Percentiles rank a stretch among this genome's conserved stretches.
phyloP scores from a whole-genome alignment of 2,113 vertebrate species.

The Galemys pyrenaicus region DNA sequence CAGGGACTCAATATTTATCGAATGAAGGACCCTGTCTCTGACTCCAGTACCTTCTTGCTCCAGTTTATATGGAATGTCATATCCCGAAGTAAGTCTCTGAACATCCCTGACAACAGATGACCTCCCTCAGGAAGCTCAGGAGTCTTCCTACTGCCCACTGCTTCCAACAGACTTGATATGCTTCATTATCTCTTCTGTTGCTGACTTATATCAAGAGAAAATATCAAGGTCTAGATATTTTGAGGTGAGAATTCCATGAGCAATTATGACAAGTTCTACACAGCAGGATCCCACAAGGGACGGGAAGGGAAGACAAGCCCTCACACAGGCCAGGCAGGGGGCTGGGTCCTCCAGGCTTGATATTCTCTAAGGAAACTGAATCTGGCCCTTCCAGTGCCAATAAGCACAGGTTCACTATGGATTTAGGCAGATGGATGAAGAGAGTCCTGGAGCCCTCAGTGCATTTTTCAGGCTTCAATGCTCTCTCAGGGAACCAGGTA shows the following conservation, averaged over 20 bases:
- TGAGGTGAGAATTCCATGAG: background rate
- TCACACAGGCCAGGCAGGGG: background rate
- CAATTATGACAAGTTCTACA: background rate
- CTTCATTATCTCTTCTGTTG: background rate
- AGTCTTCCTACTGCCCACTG: background rate
- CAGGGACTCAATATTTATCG: background rate
- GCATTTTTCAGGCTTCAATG: too few relatives aligned
- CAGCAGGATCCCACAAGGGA: background rate
- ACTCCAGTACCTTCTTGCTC: background rate
- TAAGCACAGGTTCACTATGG: too few relatives aligned
- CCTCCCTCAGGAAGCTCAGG: background rate
- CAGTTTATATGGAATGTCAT: background rate
- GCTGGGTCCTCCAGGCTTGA: background rate
- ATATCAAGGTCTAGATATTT: background rate
- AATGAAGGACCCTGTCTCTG: background rate
- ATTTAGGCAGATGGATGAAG: too few relatives aligned
- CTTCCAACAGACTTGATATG: background rate
- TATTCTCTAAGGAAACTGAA: background rate
- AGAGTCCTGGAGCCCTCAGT: too few relatives aligned
- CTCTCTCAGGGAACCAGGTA: too few relatives aligned
- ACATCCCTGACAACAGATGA: background rate
- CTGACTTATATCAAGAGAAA: background rate
- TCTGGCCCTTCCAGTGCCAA: too few relatives aligned
- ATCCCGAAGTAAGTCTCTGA: background rate
- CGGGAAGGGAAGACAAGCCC: background rate